Conservation (phyloP, 2,797 vertebrate genomes). For the Knipowitschia caucasica region DNA sequence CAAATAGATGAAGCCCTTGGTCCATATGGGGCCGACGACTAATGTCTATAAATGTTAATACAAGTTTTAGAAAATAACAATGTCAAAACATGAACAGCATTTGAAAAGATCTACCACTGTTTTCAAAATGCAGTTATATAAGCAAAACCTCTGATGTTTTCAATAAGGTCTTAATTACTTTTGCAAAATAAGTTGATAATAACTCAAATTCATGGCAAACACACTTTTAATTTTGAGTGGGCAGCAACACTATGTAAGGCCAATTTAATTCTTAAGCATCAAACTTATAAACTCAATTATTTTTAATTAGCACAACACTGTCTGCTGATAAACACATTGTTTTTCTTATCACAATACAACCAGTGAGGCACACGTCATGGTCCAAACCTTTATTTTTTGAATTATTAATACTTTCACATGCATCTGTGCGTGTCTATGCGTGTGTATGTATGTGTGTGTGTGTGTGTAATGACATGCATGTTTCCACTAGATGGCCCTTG, state of each 20-base stretch:
- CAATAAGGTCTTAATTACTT: not conserved
- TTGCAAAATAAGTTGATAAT: not conserved
- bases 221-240: not conserved
- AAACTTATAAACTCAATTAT: not conserved
- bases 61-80: not conserved
- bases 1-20: too few species aligned
- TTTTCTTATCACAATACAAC: not conserved
- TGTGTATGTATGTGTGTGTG: constrained; percentile 21
- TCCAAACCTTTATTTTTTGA: not conserved
- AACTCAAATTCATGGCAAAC: too few species aligned
- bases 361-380: not conserved
- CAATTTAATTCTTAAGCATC: constrained; percentile 17
- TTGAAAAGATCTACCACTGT: not conserved
- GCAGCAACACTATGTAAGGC: constrained; percentile 4
- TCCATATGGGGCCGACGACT: too few species aligned
- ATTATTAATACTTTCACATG: not conserved
- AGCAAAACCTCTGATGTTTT: not conserved
- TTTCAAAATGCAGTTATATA: not conserved
- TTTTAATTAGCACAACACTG: not conserved
- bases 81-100: not conserved
- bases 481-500: constrained; percentile 77
- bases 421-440: not conserved
- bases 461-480: constrained; percentile 52
- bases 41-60: too few species aligned
- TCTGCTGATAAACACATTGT: not conserved